Base-by-base conservation (phyloP, 2,113 vertebrate species). In the Bothrops jararaca region DNA sequence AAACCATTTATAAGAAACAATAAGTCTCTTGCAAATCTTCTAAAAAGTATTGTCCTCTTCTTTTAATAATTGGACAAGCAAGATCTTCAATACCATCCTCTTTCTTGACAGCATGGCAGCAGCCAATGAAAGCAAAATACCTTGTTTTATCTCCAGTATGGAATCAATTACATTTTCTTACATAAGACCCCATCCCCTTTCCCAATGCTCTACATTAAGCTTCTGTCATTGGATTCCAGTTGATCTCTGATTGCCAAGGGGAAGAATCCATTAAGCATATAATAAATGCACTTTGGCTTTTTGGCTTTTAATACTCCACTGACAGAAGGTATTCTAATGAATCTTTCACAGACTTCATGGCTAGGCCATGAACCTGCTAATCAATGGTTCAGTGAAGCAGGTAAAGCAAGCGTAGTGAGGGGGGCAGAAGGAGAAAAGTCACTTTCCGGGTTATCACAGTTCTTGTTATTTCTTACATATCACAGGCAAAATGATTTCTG, bases 281-380 rank as follows among this genome's bases (percentile, higher is more conserved):
- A 97, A 97, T 97, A 97, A 97, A 97, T 96, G 97, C 96, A 95
- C 97, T 97, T 95, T 94, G 92, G 94, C 26, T 93, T 97, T 97
- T 95, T 94, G 92, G 94, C 26, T 93, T 96, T 97, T 97, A 97
- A 96, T 96, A 95, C 96, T 94, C 94, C 45, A 90, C 94, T 94
- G 95, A 95, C 94, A 96, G 93, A 97, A 95, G 92, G 90, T 95
- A 95, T 94, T 94, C 52, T 95, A 97, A 97, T 97, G 96, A 97
- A 96, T 96, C 92, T 96, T 93, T 57, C 89, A 54, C 53, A 48
- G 96, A 96, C 96, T 95, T 97, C 92, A 96, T 96, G 95, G 11
- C 97, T 96, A 97, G 95, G 96, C 91, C 95, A 97, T 10, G 88
- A 96, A 96, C 96, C 95, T 97, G 93, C 69, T 96, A 95, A 96